Base-by-base conservation (phyloP, 2,888 invertebrate genomes). In the Aleiodes testaceus region DNA sequence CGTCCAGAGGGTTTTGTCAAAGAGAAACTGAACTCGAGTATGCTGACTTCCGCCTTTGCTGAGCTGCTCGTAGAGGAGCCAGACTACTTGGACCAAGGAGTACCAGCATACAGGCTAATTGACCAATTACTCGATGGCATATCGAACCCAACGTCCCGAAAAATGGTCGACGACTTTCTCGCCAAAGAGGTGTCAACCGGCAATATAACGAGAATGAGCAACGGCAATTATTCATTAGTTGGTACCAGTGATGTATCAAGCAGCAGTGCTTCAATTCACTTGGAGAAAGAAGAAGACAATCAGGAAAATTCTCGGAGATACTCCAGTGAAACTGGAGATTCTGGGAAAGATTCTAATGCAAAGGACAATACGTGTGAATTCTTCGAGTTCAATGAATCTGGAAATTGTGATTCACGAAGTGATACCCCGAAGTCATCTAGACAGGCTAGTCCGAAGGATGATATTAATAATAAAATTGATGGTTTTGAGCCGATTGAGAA, bases 1-100 rank as follows among this genome's bases (percentile, higher is more conserved):
- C 83, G 86, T 59, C 86, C 88, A 64, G 89, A 89, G 88, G 91
- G 91, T 79, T 87, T 88, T 18, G 89, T 82, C 87, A 91, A 84
- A 83, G 91, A 83, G 78, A 88, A 84, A 79, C 82, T 80, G 68
- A 88, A 82, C 77, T 86, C 82, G 74, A 75, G 78, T 42, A 86
- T 93, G 79, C 90, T 94, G 74, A 91, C 92, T 61, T 91, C 92
- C 75, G 93, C 93, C 20, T 92, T 93, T 74, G 92, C 93, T 66
- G 92, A 93, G 81, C 88, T 93, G 42, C 92, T 94, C 74, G 91
- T 92, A 77, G 91, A 91, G 80, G 93, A 93, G 82, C 92, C 93
- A 68, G 93, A 91, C 85, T 93, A 92, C 80, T 88, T 93, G 71
- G 92, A 93, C 84, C 90, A 91, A 84, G 93, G 94, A 18, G 92